These are phyloP conservation scores for Mallotus villosus DNA, from an alignment of 2,797 vertebrate species.

Conservation along the genomic window DNA sequence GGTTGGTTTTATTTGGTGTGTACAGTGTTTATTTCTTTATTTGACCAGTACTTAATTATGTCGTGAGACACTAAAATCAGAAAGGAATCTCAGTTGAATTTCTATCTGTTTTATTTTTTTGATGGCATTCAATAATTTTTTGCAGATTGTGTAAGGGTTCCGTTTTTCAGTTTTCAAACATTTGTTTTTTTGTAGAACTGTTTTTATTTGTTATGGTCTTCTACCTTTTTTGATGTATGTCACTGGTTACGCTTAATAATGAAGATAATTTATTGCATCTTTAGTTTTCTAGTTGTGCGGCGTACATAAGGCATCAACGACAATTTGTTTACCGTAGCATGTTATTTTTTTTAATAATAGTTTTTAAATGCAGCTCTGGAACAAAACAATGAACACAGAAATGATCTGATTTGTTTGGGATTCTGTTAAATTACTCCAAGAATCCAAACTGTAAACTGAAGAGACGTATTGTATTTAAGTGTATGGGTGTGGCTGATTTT, in stretches of 20 bases:
- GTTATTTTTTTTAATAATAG: conserved; percentile 60
- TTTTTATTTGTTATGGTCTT: conserved; percentile 83
- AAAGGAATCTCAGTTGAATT: conserved; percentile 84
- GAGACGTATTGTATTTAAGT: conserved; percentile 78
- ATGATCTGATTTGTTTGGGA: conserved; percentile 47
- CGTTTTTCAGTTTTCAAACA: conserved; percentile 50
- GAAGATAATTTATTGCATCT: conserved; percentile 97
- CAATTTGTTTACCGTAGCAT: conserved; percentile 95
- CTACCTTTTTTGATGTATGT: conserved; percentile 92
- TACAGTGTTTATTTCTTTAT: conserved; percentile 80
- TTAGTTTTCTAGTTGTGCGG: conserved; percentile 86
- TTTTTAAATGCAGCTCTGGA: conserved; percentile 65
- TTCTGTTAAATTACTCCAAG: conserved; percentile 80
- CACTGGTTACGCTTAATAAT: conserved; percentile 93
- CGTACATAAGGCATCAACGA: conserved; percentile 86
- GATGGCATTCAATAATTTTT: conserved; percentile 79
- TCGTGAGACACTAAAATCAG: conserved; percentile 99
- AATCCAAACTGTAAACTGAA: conserved; percentile 72
- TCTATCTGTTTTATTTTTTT: conserved; percentile 75
- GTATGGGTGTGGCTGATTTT: conserved; percentile 72
- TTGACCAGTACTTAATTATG: conserved; percentile 90
- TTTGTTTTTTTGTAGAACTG: conserved; percentile 78
- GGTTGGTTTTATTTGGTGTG: conserved; percentile 82
- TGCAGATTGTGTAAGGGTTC: conserved; percentile 82
- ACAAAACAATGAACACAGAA: conserved; percentile 72